Evolutionary conservation across 2,113 vertebrate species (phyloP).

Genomic region (Atractosteus spatula): DNA sequence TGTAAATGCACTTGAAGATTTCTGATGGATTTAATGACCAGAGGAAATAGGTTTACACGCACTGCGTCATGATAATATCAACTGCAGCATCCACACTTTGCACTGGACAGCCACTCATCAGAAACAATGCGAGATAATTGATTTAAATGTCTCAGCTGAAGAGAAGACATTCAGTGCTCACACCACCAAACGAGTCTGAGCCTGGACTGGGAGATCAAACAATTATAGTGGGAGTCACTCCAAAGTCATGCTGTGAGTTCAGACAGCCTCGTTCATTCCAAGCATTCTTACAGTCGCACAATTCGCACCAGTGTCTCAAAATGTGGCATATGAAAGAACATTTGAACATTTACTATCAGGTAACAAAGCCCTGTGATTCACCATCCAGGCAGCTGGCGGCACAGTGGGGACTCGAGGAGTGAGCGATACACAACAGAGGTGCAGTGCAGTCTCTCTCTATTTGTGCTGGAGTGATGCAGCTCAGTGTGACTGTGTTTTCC

Average conservation of each 20-base stretch:
- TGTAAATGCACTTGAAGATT: background rate
- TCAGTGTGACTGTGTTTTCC: too few relatives aligned
- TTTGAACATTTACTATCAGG: background rate
- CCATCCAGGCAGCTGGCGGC: background rate
- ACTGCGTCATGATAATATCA: background rate
- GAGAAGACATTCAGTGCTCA: background rate
- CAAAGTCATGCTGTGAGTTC: too few relatives aligned
- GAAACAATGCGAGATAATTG: conserved; percentile 9
- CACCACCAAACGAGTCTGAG: background rate
- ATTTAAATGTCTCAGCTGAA: background rate
- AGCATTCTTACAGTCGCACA: too few relatives aligned
- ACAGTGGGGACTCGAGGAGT: too few relatives aligned
- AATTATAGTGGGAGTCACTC: background rate
- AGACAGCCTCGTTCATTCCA: too few relatives aligned
- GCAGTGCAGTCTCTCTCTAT: too few relatives aligned
- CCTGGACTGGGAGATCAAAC: background rate
- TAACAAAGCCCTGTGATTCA: background rate
- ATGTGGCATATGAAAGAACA: too few relatives aligned
- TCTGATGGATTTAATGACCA: background rate
- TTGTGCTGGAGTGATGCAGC: too few relatives aligned
- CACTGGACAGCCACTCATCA: background rate
- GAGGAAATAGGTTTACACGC: background rate
- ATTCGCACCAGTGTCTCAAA: too few relatives aligned
- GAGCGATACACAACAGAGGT: too few relatives aligned
- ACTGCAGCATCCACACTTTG: background rate